phyloP scores from a whole-genome alignment of 1,140 invertebrate genomes.

The Drosophila lacertosa region DNA sequence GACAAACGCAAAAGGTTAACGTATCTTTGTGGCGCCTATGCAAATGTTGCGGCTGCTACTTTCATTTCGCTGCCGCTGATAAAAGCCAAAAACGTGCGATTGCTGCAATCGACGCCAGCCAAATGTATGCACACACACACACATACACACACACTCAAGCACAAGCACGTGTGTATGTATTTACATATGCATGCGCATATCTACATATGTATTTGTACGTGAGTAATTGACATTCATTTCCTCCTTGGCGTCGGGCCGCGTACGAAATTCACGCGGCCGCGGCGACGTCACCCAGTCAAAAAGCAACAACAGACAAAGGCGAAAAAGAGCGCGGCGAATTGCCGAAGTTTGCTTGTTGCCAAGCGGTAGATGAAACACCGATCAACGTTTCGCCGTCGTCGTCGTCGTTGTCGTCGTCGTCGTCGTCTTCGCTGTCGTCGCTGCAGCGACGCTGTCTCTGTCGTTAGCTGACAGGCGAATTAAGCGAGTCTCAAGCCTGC shows the following conservation, averaged over 20 bases:
- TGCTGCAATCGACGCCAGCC: slow-evolving; percentile 35
- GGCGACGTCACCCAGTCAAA: slow-evolving; percentile 19
- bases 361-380: slow-evolving; percentile 30
- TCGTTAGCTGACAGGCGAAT: slow-evolving; percentile 16
- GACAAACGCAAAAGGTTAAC: slow-evolving; percentile 47
- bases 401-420: not conserved
- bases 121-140: slow-evolving; percentile 31
- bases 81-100: slow-evolving; percentile 40
- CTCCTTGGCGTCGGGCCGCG: slow-evolving; percentile 40
- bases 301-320: slow-evolving; percentile 15
- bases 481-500: slow-evolving; percentile 9
- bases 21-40: slow-evolving; percentile 51
- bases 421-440: not conserved
- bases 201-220: slow-evolving; percentile 27
- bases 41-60: slow-evolving; percentile 44
- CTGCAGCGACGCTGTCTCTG: slow-evolving; percentile 6
- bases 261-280: slow-evolving; percentile 12
- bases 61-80: slow-evolving; percentile 42
- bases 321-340: slow-evolving; percentile 12
- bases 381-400: slow-evolving; percentile 6
- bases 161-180: not conserved
- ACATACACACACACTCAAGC: slow-evolving; percentile 11
- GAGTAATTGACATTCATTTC: slow-evolving; percentile 60
- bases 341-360: slow-evolving; percentile 46
- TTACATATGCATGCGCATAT: slow-evolving; percentile 18